Conservation (phyloP, 1,140 invertebrate species). For the Pseudomyrmex concolor region DNA sequence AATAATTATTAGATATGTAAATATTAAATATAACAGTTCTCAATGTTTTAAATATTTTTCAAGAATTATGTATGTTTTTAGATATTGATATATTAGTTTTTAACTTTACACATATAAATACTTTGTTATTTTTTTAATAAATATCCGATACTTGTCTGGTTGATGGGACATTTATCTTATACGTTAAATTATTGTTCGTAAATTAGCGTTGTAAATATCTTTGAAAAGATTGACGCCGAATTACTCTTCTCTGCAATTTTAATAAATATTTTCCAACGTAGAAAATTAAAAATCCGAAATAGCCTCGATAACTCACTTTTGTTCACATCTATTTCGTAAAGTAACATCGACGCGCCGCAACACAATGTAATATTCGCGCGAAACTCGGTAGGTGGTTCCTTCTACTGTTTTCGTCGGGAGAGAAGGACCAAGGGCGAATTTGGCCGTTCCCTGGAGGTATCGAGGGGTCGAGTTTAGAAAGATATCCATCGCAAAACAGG, state of each 20-base stretch:
- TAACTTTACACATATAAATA: no score
- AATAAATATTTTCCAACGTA: not conserved
- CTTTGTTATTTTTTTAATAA: no score
- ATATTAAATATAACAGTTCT: not conserved
- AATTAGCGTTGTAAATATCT: no score
- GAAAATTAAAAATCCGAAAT: slow-evolving; percentile 35
- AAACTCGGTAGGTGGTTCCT: slow-evolving; percentile 10
- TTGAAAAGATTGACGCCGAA: not conserved
- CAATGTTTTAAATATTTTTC: no score
- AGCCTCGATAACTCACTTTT: slow-evolving; percentile 28
- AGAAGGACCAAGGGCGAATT: slow-evolving; percentile 33
- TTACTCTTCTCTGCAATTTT: not conserved
- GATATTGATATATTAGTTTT: not conserved
- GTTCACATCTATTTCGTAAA: not conserved
- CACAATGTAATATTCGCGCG: not conserved
- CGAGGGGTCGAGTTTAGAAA: slow-evolving; percentile 51
- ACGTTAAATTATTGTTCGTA: no score
- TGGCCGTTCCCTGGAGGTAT: slow-evolving; percentile 48
- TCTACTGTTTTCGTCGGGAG: not conserved
- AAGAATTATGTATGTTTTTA: not conserved
- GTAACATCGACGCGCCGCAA: slow-evolving; percentile 23
- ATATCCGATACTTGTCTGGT: no score
- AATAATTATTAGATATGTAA: not conserved
- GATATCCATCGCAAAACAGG: slow-evolving; percentile 65
- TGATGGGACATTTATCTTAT: no score